Evolutionary conservation across 2,797 vertebrate genomes (phyloP).

Genomic region (Centropyge bicolor): DNA sequence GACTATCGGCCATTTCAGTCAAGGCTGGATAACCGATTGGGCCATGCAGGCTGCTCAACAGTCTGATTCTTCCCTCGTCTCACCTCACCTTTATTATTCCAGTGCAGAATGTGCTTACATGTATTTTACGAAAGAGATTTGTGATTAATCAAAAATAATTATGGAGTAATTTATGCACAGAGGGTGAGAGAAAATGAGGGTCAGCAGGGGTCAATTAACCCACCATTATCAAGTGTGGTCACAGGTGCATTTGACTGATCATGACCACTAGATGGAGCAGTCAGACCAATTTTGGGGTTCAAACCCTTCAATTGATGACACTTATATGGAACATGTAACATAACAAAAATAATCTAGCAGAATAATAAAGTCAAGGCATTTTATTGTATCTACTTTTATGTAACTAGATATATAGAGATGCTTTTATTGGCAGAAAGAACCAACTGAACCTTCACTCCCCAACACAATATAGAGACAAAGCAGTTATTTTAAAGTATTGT

Average conservation of each 20-base stretch:
- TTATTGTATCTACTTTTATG: neutral
- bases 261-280: conserved; percentile 53
- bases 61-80: neutral
- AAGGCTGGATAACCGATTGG: neutral
- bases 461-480: conserved; percentile 2
- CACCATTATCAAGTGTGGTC: too few relatives aligned
- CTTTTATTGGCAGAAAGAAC: conserved; percentile 1
- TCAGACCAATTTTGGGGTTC: conserved; percentile 1
- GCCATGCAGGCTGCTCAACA: neutral
- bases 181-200: neutral
- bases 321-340: neutral
- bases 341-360: neutral
- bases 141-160: neutral
- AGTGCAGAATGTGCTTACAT: neutral
- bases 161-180: neutral
- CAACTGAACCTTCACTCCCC: neutral
- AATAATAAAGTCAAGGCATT: neutral
- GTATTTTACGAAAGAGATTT: neutral
- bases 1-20: too few relatives aligned
- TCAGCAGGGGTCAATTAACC: neutral
- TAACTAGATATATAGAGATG: neutral
- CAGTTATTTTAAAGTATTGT: neutral
- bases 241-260: rapidly evolving
- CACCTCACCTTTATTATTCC: neutral
- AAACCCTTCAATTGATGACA: rapidly evolving